Percentiles rank a stretch among this genome's conserved stretches.
Evolutionary conservation across 2,888 invertebrate genomes (phyloP).

Genomic region (Altica lythri): DNA sequence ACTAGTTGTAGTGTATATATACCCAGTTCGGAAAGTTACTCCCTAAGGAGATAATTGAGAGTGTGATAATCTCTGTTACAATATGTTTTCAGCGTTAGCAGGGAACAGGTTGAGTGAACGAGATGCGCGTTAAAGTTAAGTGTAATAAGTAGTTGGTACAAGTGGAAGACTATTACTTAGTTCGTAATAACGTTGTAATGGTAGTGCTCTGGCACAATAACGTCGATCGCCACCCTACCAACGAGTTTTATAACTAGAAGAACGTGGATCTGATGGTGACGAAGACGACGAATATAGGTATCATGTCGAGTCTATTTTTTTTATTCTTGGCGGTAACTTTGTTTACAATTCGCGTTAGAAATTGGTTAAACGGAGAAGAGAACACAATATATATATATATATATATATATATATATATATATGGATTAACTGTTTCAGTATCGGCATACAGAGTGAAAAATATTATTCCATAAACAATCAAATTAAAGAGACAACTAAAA

Average conservation of each 20-base stretch:
- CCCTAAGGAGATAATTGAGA: conserved; percentile 46
- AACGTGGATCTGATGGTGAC: conserved; percentile 40
- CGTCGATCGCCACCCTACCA: conserved; percentile 45
- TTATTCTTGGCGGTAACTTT: too few relatives aligned
- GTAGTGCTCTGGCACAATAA: conserved; percentile 39
- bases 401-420: too few relatives aligned
- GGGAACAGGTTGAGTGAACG: conserved; percentile 42
- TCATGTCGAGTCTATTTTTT: too few relatives aligned
- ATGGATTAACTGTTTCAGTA: too few relatives aligned
- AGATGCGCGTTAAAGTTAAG: conserved; percentile 48
- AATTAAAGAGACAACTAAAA: too few relatives aligned
- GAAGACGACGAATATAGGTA: neutral
- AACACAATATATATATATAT: too few relatives aligned
- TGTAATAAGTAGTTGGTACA: conserved; percentile 50
- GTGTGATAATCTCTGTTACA: conserved; percentile 49
- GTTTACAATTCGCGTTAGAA: too few relatives aligned
- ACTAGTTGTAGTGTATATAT: conserved; percentile 10
- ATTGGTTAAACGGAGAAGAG: too few relatives aligned
- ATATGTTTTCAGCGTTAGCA: conserved; percentile 45
- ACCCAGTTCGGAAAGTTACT: conserved; percentile 21
- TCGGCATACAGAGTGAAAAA: too few relatives aligned
- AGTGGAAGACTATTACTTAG: conserved; percentile 47
- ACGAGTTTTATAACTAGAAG: conserved; percentile 41
- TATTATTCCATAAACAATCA: too few relatives aligned
- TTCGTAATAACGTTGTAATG: conserved; percentile 51